Evolutionary conservation across 2,113 vertebrate genomes (phyloP), one percentile per base, ranked within the genome.

Genomic region (Falco punctatus): DNA sequence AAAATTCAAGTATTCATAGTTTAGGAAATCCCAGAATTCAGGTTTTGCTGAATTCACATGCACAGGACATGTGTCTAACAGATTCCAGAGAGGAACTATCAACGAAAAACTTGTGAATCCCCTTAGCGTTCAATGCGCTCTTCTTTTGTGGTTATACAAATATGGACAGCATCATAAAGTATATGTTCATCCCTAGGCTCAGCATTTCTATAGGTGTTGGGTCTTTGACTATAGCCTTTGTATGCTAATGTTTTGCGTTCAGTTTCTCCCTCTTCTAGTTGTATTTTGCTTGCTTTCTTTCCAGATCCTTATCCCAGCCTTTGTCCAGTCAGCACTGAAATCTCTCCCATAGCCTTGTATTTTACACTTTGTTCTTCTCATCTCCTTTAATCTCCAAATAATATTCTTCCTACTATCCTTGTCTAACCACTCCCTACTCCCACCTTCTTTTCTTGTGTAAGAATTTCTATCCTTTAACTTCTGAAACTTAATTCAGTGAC

Each of bases 281-380:
- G 44, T 9, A 35, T 26, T 93, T 27, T 33, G 27, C 55, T 67
- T 49, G 54, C 54, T 26, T 35, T 86, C 49, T 42, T 82, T 75
- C 54, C 27, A 79, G 40, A 72, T 54, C 27, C 51, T 44, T 69
- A 75, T 42, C 19, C 44, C 69, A 79, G 69, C 44, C 33, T 55
- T 84, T 78, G 48, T 65, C 52, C 62, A 94, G 51, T 28, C 24
- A 65, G 40, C 42, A 58, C 4, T 54, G 58, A 91, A 84, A 73
- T 71, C 27, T 74, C 42, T 78, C 54, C 13, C 11, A 23, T 6
- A 71, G 44, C 23, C 35, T 62, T 46, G 16, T 0, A 0, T 49
- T 70, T 86, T 58, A 58, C 24, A 86, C 5, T 30, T 65, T 32
- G 11, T 5, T 91, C 27, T 81, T 70, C 57, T 48, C 52, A 66